Conservation (phyloP, 1,140 invertebrate species). For the Eufriesea mexicana region DNA sequence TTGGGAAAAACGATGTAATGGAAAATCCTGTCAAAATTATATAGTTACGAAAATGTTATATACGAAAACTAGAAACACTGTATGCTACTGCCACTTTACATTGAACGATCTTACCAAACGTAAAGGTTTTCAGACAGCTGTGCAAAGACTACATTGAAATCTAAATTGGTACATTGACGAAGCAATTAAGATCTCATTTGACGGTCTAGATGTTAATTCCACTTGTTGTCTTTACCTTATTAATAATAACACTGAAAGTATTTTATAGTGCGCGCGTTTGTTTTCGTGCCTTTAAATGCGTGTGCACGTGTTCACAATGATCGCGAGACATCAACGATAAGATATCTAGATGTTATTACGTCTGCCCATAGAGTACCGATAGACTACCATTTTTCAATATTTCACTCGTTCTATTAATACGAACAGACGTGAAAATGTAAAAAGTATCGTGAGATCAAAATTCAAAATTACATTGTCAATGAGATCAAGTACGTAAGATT, state of each 20-base stretch:
- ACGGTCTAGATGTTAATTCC: slow-evolving; percentile 25
- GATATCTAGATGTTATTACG: neutral
- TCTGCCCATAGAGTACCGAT: slow-evolving; percentile 22
- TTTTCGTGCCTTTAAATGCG: neutral
- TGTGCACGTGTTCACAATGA: neutral
- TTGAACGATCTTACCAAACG: slow-evolving; percentile 2
- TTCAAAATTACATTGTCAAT: neutral
- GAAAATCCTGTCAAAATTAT: neutral
- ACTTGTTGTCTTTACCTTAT: slow-evolving; percentile 42
- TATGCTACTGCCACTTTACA: neutral
- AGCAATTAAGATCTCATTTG: slow-evolving; percentile 41
- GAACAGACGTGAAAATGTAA: neutral
- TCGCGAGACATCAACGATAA: slow-evolving; percentile 5
- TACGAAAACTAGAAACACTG: neutral
- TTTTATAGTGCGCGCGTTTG: slow-evolving; percentile 1
- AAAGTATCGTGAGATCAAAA: neutral
- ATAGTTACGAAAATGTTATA: neutral
- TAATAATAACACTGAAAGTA: slow-evolving; percentile 33
- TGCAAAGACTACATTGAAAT: slow-evolving; percentile 36
- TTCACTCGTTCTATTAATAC: neutral
- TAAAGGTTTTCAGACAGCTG: slow-evolving; percentile 15
- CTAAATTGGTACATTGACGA: slow-evolving; percentile 37
- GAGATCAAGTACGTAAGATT: slow-evolving; percentile 9
- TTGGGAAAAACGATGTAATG: neutral
- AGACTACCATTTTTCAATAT: neutral